phyloP scores from a whole-genome alignment of 2,113 vertebrate species.

The Sitta europaea region DNA sequence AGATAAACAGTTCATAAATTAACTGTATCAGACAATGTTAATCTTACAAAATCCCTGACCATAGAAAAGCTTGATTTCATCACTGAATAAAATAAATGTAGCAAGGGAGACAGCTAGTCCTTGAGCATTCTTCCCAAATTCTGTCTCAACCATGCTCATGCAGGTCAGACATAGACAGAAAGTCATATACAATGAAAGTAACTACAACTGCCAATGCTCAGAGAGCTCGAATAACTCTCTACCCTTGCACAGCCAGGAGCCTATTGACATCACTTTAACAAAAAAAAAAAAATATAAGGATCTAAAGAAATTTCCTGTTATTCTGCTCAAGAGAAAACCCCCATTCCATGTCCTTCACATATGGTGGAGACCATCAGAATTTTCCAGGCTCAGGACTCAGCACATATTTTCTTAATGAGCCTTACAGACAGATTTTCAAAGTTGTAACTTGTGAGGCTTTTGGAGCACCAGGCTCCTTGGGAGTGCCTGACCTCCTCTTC shows the following conservation, averaged over 20 bases:
- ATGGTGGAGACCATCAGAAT: background rate
- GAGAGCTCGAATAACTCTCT: background rate
- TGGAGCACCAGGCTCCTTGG: background rate
- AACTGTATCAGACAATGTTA: background rate
- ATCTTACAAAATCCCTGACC: background rate
- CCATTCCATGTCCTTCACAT: background rate
- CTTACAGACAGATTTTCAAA: slow-evolving; percentile 7
- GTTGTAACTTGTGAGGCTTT: background rate
- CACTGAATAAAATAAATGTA: background rate
- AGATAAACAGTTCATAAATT: background rate
- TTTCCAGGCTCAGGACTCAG: background rate
- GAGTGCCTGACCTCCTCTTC: background rate
- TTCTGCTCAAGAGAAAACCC: background rate
- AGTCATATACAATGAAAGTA: background rate
- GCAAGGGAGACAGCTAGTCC: background rate
- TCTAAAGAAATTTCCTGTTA: slow-evolving; percentile 8
- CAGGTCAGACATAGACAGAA: background rate
- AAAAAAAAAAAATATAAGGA: background rate
- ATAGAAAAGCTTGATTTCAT: background rate
- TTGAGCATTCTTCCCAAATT: background rate
- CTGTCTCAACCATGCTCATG: background rate
- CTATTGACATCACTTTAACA: background rate
- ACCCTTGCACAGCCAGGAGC: background rate
- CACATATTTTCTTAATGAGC: background rate
- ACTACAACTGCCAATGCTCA: background rate